Evolutionary conservation across 2,888 invertebrate genomes (phyloP).

Genomic region (Spatulosminthurus flaviceps): DNA sequence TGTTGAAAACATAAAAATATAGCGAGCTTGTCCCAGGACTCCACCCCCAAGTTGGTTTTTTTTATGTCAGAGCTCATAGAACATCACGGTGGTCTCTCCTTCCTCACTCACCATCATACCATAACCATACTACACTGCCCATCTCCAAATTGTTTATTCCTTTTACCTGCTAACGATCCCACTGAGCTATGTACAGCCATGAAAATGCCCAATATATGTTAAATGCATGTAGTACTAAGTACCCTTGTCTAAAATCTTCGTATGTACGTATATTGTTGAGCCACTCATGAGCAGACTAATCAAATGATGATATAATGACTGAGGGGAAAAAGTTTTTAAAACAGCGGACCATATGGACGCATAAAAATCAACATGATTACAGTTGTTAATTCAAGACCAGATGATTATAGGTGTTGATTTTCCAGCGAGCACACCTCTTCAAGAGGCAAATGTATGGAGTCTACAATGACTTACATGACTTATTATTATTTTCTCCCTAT

Average conservation of each 20-base stretch:
- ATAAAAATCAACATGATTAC: constrained; percentile 63
- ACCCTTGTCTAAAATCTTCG: too few relatives aligned
- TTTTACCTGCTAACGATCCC: too few relatives aligned
- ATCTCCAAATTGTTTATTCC: not conserved
- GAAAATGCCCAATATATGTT: too few relatives aligned
- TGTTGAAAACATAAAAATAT: constrained; percentile 60
- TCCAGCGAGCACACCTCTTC: constrained; percentile 60
- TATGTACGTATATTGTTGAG: too few relatives aligned
- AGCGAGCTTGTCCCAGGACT: constrained; percentile 62
- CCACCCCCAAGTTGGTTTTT: constrained; percentile 52
- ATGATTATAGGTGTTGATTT: constrained; percentile 64
- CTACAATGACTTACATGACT: constrained; percentile 30
- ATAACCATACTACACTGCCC: not conserved
- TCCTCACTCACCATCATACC: not conserved
- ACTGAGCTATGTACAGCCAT: too few relatives aligned
- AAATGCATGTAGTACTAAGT: not conserved
- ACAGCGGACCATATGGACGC: constrained; percentile 40
- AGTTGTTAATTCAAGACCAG: constrained; percentile 64
- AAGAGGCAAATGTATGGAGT: constrained; percentile 15
- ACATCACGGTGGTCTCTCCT: constrained; percentile 43
- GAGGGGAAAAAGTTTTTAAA: constrained; percentile 25
- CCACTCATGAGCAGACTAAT: constrained; percentile 5
- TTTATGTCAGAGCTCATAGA: constrained; percentile 36
- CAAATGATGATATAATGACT: constrained; percentile 14
- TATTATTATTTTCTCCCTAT: constrained; percentile 33